Percentiles rank a stretch among this genome's conserved stretches.
Conservation (phyloP, 2,113 vertebrate species). For the Podarcis muralis region DNA sequence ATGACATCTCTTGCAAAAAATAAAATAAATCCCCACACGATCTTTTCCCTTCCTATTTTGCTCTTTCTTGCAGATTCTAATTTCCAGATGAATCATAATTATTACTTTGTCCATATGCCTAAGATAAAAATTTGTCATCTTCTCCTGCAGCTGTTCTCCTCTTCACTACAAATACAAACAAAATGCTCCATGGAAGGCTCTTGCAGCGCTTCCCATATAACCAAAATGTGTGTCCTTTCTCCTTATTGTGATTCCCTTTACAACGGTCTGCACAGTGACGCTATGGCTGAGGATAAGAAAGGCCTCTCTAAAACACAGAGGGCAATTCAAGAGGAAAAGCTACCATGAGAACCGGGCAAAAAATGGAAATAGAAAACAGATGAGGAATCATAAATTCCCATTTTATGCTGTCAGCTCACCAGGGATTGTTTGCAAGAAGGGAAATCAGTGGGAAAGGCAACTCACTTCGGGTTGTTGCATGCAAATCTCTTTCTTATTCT, state of each 20-base stretch:
- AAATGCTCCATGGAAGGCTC: constrained; percentile 5
- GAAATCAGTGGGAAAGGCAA: constrained; percentile 46
- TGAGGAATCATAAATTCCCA: constrained; percentile 54
- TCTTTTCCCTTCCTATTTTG: background rate
- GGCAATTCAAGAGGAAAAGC: constrained; percentile 52
- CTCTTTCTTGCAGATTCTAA: background rate
- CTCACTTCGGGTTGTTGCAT: constrained; percentile 16
- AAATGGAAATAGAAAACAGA: constrained; percentile 64
- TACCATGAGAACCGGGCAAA: constrained; percentile 58
- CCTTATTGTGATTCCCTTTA: background rate
- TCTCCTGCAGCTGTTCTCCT: constrained; percentile 43
- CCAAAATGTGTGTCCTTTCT: background rate
- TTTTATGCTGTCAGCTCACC: constrained; percentile 48
- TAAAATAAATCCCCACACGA: background rate
- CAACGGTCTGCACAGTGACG: constrained; percentile 2
- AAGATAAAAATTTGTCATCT: background rate
- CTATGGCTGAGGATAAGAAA: constrained; percentile 34
- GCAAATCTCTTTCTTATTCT: background rate
- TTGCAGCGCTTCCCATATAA: background rate
- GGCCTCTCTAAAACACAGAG: constrained; percentile 49
- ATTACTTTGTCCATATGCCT: background rate
- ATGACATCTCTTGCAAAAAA: background rate
- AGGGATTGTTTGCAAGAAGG: constrained; percentile 50
- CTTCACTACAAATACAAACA: constrained; percentile 40
- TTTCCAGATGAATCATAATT: background rate